Conservation (phyloP, 2,113 vertebrate genomes). For the Ochotona curzoniae region DNA sequence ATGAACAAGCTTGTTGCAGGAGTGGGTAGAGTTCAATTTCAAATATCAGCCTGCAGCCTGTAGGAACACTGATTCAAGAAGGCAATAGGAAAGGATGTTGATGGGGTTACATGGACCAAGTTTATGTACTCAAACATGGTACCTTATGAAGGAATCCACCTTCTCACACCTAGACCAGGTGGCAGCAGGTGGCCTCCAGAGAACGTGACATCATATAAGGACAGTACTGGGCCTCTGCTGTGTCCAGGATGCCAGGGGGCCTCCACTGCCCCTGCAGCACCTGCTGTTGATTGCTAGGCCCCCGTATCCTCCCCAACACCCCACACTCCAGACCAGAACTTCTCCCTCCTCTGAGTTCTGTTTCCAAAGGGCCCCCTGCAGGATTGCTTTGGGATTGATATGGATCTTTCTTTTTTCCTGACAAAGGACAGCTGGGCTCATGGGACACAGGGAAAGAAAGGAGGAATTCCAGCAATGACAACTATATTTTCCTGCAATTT, state of each 20-base stretch:
- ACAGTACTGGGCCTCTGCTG: background rate
- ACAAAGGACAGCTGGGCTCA: background rate
- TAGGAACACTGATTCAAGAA: background rate
- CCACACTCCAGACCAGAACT: too few species aligned
- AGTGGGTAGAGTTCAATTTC: background rate
- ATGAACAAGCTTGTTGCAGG: background rate
- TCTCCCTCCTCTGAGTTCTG: background rate
- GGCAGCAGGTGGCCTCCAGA: background rate
- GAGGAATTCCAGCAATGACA: background rate
- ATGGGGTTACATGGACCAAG: background rate
- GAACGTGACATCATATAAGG: background rate
- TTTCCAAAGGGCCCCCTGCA: background rate
- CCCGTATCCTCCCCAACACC: too few species aligned
- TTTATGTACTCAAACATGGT: background rate
- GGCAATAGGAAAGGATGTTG: background rate
- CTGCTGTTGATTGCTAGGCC: background rate
- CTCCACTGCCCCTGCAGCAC: background rate
- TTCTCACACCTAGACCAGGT: background rate
- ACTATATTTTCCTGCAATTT: background rate
- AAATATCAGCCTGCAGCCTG: background rate
- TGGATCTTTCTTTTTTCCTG: slow-evolving; percentile 11
- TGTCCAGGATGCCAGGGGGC: background rate
- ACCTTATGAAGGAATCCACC: background rate
- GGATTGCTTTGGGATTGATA: background rate
- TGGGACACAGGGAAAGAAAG: background rate